Evolutionary conservation across 2,888 invertebrate genomes (phyloP), one percentile per base, ranked within the genome.

Genomic region (Chloroclysta siterata): DNA sequence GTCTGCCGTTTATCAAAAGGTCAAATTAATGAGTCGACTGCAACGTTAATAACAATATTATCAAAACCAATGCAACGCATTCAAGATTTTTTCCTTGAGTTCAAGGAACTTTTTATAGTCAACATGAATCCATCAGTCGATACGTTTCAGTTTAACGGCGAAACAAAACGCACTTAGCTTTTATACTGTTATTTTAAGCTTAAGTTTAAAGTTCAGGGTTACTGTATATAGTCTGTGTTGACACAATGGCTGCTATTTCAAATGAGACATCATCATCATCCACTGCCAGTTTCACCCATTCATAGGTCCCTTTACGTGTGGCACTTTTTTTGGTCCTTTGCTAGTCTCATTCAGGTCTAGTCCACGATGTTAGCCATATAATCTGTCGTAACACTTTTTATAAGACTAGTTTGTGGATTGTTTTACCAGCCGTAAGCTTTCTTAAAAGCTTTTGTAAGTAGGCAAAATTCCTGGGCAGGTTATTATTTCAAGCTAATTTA

Each of bases 61-160:
- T 75, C 72, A 73, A 79, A 65, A 56, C 58, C 60, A 64, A 55
- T 72, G 71, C 72, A 70, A 70, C 70, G 66, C 65, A 72, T 73
- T 68, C 69, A 66, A 75, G 76, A 77, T 78, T 78, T 57, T 57
- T 65, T 64, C 33, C 53, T 77, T 67, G 74, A 75, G 87, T 85
- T 83, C 80, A 81, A 80, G 68, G 79, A 83, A 78, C 85, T 83
- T 83, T 87, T 87, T 85, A 86, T 80, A 66, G 77, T 73, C 75
- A 68, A 74, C 77, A 80, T 82, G 75, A 78, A 83, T 82, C 78
- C 78, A 79, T 86, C 87, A 87, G 84, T 84, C 84, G 84, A 77
- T 85, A 76, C 80, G 81, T 81, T 86, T 84, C 71, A 76, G 76
- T 83, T 80, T 84, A 81, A 85, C 76, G 72, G 77, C 80, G 72